Evolutionary conservation across 2,888 invertebrate genomes (phyloP).

Genomic region (Amphipoea oculea): DNA sequence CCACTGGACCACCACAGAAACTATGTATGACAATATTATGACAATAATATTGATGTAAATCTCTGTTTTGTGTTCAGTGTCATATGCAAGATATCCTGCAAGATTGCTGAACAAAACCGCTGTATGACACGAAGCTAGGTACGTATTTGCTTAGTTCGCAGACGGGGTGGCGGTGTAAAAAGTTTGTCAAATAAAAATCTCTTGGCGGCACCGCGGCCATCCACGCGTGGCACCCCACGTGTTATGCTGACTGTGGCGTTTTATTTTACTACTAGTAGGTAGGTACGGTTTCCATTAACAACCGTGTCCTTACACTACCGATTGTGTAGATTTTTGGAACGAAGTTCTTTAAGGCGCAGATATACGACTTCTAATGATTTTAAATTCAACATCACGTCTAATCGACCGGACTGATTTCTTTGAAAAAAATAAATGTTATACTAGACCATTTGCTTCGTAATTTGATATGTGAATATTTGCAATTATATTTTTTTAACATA

Average conservation of each 20-base stretch:
- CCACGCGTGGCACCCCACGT: conserved; percentile 81
- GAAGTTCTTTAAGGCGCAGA: not conserved
- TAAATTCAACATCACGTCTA: too few relatives aligned
- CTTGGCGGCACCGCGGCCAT: conserved; percentile 76
- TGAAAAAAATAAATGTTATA: too few relatives aligned
- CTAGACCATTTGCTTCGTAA: too few relatives aligned
- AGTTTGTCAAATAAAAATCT: conserved; percentile 89
- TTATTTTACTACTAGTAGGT: conserved; percentile 70
- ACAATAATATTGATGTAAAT: not conserved
- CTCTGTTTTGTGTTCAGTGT: not conserved
- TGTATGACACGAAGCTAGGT: conserved; percentile 76
- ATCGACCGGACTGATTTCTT: too few relatives aligned
- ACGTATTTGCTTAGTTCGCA: conserved; percentile 87
- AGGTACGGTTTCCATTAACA: conserved; percentile 65
- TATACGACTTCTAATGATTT: too few relatives aligned
- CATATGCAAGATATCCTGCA: not conserved
- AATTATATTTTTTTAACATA: too few relatives aligned
- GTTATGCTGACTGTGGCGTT: conserved; percentile 81
- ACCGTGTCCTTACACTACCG: conserved; percentile 30
- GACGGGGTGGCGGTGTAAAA: conserved; percentile 87
- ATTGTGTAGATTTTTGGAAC: not conserved
- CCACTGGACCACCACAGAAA: too few relatives aligned
- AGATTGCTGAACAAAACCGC: conserved; percentile 26
- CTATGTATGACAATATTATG: not conserved
- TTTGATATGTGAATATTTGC: too few relatives aligned